Conservation (phyloP, 1,140 invertebrate species). For the Sarcophaga peregrina region DNA sequence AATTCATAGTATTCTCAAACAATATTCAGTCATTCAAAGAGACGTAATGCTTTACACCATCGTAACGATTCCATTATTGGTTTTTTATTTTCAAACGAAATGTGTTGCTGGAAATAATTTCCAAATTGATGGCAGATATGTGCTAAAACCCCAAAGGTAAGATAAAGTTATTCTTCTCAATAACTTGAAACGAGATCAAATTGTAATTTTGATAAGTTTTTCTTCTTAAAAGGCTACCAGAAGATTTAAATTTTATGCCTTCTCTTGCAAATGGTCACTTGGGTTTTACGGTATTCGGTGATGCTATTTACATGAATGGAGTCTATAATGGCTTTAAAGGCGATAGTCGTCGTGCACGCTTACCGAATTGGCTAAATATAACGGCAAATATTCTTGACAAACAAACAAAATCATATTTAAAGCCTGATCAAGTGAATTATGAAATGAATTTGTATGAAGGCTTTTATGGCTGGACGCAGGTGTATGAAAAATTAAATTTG, state of each 20-base stretch:
- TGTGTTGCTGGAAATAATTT: background rate
- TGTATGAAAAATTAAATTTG: slow-evolving; percentile 44
- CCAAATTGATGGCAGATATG: background rate
- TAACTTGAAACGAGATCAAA: background rate
- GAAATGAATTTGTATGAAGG: slow-evolving; percentile 55
- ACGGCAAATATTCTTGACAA: slow-evolving; percentile 53
- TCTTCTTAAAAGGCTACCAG: slow-evolving; percentile 65
- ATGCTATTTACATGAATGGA: slow-evolving; percentile 71
- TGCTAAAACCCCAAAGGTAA: slow-evolving; percentile 4
- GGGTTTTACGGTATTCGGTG: slow-evolving; percentile 71
- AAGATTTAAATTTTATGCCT: slow-evolving; percentile 70
- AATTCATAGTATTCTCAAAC: background rate
- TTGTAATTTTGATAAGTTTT: background rate
- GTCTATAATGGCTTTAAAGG: slow-evolving; percentile 70
- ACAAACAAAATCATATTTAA: background rate
- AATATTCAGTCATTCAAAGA: background rate
- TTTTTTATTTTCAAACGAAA: background rate
- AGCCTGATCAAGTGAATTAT: slow-evolving; percentile 61
- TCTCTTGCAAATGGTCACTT: slow-evolving; percentile 71
- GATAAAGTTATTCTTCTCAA: background rate
- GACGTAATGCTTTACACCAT: too few species aligned
- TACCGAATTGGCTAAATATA: slow-evolving; percentile 71
- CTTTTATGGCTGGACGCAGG: slow-evolving; percentile 50
- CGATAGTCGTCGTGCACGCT: slow-evolving; percentile 69
- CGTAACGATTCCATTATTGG: background rate